Evolutionary conservation across 2,888 invertebrate species (phyloP).

Genomic region (Tenthredo livida): DNA sequence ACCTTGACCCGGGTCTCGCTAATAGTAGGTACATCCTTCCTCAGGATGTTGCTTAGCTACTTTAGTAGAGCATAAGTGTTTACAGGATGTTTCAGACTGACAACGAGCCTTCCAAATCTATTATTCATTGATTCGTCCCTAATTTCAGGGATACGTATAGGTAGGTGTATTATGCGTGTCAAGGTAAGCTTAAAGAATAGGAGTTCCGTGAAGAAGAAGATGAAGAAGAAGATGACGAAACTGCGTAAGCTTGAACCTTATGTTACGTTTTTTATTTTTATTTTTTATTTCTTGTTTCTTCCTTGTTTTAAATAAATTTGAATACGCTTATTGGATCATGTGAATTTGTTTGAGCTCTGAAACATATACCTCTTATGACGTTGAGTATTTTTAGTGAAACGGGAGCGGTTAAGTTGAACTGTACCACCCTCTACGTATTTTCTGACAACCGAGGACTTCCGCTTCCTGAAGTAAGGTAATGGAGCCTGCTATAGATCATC

Average conservation of each 20-base stretch:
- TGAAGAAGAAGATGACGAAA: background rate
- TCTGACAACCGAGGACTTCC: constrained; percentile 17
- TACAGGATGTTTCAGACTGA: background rate
- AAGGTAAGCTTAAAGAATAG: background rate
- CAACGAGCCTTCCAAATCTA: background rate
- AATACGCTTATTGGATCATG: background rate
- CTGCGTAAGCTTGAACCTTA: background rate
- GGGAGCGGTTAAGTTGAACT: background rate
- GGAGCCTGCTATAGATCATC: constrained; percentile 29
- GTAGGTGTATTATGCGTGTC: background rate
- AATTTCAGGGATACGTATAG: background rate
- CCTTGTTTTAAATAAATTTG: background rate
- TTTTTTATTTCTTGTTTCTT: background rate
- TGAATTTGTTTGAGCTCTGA: background rate
- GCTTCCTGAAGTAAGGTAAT: constrained; percentile 29
- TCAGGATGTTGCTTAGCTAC: background rate
- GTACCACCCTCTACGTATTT: constrained; percentile 6
- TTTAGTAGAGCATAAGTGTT: background rate
- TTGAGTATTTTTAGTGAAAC: background rate
- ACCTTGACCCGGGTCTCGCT: background rate
- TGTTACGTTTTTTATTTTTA: background rate
- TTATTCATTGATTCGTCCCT: background rate
- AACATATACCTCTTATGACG: background rate
- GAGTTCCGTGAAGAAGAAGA: background rate
- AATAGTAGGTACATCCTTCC: background rate